Evolutionary conservation across 2,888 invertebrate genomes (phyloP).

Genomic region (Orthonevra nobilis): DNA sequence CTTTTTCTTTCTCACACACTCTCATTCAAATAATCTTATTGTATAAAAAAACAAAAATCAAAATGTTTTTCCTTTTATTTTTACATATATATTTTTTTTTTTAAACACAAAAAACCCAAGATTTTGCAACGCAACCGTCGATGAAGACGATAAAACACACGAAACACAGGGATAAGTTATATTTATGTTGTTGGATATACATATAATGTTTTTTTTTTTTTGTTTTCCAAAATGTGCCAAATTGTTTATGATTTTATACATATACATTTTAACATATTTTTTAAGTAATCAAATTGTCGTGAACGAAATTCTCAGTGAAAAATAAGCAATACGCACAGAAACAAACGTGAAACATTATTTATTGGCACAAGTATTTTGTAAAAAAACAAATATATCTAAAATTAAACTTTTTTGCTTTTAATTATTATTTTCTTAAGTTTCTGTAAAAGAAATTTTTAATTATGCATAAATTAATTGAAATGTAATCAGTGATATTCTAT

Average conservation of each 20-base stretch:
- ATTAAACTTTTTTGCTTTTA: conserved; percentile 4
- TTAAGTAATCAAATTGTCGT: conserved; percentile 24
- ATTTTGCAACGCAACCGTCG: conserved; percentile 62
- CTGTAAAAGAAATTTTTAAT: background rate
- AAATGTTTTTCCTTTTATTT: conserved; percentile 17
- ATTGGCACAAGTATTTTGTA: conserved; percentile 61
- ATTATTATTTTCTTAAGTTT: too few relatives aligned
- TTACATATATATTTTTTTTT: conserved; percentile 9
- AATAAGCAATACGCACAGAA: conserved; percentile 45
- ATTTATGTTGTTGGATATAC: conserved; percentile 13
- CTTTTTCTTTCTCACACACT: too few relatives aligned
- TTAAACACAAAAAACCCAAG: conserved; percentile 47
- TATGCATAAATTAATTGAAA: conserved; percentile 62
- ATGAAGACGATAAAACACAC: conserved; percentile 62
- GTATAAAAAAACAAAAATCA: conserved; percentile 22
- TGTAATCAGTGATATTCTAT: conserved; percentile 72
- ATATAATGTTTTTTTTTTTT: conserved; percentile 24
- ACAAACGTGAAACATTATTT: conserved; percentile 10
- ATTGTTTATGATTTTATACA: conserved; percentile 51
- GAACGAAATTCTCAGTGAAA: conserved; percentile 56
- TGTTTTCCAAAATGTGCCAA: conserved; percentile 61
- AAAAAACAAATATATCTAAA: conserved; percentile 27
- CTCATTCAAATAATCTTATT: too few relatives aligned
- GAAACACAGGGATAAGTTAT: conserved; percentile 67
- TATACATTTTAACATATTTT: conserved; percentile 22